These are phyloP conservation scores for Dinoponera quadriceps DNA, from an alignment of 1,140 invertebrate genomes.

Conservation along the genomic window DNA sequence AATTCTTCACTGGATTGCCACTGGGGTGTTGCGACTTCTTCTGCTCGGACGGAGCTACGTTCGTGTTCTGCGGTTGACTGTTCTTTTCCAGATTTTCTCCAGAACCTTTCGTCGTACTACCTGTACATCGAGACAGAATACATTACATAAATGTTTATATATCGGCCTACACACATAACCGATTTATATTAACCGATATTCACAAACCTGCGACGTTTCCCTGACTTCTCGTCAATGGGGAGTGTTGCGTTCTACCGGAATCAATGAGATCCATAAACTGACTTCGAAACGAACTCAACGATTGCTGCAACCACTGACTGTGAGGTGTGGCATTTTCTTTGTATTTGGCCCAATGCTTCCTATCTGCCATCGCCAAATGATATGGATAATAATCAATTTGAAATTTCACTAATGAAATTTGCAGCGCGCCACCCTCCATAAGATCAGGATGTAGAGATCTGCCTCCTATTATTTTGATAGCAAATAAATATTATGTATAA, in stretches of 20 bases:
- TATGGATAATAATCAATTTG: conserved; percentile 99
- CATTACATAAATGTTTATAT: conserved; percentile 21
- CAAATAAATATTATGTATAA: conserved; percentile 32
- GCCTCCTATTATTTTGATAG: conserved; percentile 88
- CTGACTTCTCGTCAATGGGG: conserved; percentile 86
- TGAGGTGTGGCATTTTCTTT: conserved; percentile 89
- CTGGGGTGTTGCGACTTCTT: conserved; percentile 80
- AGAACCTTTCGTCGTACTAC: conserved; percentile 71
- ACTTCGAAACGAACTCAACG: conserved; percentile 89
- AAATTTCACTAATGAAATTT: conserved; percentile 95
- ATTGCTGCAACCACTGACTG: conserved; percentile 91
- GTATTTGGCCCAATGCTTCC: conserved; percentile 95
- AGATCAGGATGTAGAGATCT: conserved; percentile 93
- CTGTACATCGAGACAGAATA: conserved; percentile 64
- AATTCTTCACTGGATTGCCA: conserved; percentile 88
- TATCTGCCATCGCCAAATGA: conserved; percentile 94
- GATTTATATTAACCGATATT: conserved; percentile 3
- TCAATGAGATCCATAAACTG: conserved; percentile 89
- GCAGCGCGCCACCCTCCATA: conserved; percentile 96
- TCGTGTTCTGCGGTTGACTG: conserved; percentile 71
- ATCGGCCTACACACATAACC: neutral
- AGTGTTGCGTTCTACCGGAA: conserved; percentile 87
- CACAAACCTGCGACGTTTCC: conserved; percentile 74
- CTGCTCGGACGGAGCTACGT: conserved; percentile 70
- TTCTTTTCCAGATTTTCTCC: conserved; percentile 77